Evolutionary conservation across 2,113 vertebrate genomes (phyloP).

Genomic region (Poeciliopsis prolifica): DNA sequence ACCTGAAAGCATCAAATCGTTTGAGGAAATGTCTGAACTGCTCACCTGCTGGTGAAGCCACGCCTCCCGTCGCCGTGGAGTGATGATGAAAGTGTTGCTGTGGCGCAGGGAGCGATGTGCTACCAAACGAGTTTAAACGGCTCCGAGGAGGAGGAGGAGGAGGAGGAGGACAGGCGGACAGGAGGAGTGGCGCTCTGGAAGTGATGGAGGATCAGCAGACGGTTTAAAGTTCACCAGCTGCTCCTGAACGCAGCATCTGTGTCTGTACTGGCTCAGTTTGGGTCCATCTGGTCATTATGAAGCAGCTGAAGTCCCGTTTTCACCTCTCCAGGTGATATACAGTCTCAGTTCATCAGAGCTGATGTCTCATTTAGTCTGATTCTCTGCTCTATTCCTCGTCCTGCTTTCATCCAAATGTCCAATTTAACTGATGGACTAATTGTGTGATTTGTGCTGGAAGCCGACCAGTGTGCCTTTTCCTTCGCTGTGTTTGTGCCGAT

Average conservation of each 20-base stretch:
- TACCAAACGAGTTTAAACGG: background rate
- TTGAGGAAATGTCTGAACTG: background rate
- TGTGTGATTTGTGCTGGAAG: conserved; percentile 31
- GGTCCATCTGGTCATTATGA: conserved; percentile 63
- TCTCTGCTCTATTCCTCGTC: background rate
- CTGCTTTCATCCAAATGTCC: conserved; percentile 36
- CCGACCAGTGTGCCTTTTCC: conserved; percentile 6
- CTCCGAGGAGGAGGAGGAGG: background rate
- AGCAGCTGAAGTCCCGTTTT: conserved; percentile 33
- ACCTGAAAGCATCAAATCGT: background rate
- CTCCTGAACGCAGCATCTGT: conserved; percentile 34
- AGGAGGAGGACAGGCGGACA: background rate
- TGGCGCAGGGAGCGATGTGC: background rate
- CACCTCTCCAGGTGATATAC: conserved; percentile 55
- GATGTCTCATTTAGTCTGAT: conserved; percentile 59
- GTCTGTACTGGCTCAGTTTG: conserved; percentile 24
- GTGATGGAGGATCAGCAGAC: conserved; percentile 8
- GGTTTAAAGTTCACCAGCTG: conserved; percentile 38
- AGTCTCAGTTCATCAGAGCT: conserved; percentile 53
- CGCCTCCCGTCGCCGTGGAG: background rate
- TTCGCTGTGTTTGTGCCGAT: conserved; percentile 1
- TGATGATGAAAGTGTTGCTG: background rate
- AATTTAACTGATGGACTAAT: conserved; percentile 42
- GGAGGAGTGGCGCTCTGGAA: background rate
- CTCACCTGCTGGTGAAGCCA: background rate